A percentile compares a stretch with the other conserved stretches of the same genome.
These are phyloP conservation scores for Axea sp. DNA, from an alignment of 2,888 invertebrate species.

Conservation along the genomic window DNA sequence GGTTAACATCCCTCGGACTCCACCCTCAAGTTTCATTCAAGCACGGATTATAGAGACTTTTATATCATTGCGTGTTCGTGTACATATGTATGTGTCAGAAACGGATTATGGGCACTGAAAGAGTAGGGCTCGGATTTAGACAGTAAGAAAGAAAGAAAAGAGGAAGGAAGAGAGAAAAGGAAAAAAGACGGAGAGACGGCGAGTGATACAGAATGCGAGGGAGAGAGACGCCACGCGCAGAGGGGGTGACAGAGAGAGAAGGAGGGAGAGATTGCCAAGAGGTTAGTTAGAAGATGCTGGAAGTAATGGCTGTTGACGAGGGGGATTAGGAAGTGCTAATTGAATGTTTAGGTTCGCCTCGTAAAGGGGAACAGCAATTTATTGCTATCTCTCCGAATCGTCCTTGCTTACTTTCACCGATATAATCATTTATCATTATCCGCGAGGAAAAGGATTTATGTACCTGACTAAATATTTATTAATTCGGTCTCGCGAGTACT, in stretches of 20 bases:
- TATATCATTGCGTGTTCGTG: slow-evolving; percentile 61
- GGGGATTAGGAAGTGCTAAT: slow-evolving; percentile 79
- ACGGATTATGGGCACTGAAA: slow-evolving; percentile 68
- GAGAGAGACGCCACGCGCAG: too few relatives aligned
- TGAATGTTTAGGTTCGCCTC: slow-evolving; percentile 76
- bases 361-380: slow-evolving; percentile 67
- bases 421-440: slow-evolving; percentile 43
- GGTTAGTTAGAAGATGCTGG: slow-evolving; percentile 76
- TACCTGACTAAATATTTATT: slow-evolving; percentile 1
- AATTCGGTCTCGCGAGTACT: slow-evolving; percentile 4
- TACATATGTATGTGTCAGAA: slow-evolving; percentile 65
- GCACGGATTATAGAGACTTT: slow-evolving; percentile 59
- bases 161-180: slow-evolving; percentile 54
- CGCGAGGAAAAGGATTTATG: not conserved
- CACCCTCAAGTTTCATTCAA: slow-evolving; percentile 77
- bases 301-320: slow-evolving; percentile 79
- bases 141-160: slow-evolving; percentile 58
- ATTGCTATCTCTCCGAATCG: slow-evolving; percentile 64
- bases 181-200: slow-evolving; percentile 57
- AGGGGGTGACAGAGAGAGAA: too few relatives aligned
- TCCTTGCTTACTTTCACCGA: slow-evolving; percentile 46
- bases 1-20: slow-evolving; percentile 71
- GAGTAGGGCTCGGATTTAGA: slow-evolving; percentile 52
- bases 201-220: too few relatives aligned
- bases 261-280: slow-evolving; percentile 55